Percentiles rank a stretch among this genome's conserved stretches.
Evolutionary conservation across 2,888 invertebrate species (phyloP).

Genomic region (Agapostemon virescens): DNA sequence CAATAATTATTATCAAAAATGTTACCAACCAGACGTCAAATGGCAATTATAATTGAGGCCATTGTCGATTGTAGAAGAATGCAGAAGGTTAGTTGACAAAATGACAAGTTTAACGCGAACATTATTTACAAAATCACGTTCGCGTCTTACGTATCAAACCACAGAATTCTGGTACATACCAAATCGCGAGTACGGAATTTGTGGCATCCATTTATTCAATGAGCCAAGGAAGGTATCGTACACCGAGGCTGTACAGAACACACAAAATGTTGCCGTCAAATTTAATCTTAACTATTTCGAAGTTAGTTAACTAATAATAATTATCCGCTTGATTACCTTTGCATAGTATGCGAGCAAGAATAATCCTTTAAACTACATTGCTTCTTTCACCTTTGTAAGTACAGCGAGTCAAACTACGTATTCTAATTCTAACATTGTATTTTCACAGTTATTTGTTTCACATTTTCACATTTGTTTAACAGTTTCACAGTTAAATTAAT

Average conservation of each 20-base stretch:
- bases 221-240: constrained; percentile 1
- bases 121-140: neutral
- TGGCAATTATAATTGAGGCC: neutral
- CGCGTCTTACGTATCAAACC: neutral
- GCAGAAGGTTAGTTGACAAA: neutral
- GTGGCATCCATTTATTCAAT: constrained; percentile 4
- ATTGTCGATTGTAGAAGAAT: neutral
- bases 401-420: neutral
- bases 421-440: neutral
- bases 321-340: neutral
- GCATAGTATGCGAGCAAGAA: neutral
- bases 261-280: neutral
- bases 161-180: neutral
- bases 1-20: too few relatives aligned
- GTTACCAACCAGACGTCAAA: neutral
- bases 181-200: constrained; percentile 4
- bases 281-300: constrained; percentile 1
- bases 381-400: neutral
- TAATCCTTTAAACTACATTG: neutral
- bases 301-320: neutral
- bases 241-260: neutral
- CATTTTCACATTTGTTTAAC: too few relatives aligned
- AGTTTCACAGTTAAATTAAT: too few relatives aligned
- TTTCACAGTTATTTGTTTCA: neutral
- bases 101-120: neutral